Base-by-base conservation (phyloP, 2,888 invertebrate genomes). In the Synanthedon vespiformis region DNA sequence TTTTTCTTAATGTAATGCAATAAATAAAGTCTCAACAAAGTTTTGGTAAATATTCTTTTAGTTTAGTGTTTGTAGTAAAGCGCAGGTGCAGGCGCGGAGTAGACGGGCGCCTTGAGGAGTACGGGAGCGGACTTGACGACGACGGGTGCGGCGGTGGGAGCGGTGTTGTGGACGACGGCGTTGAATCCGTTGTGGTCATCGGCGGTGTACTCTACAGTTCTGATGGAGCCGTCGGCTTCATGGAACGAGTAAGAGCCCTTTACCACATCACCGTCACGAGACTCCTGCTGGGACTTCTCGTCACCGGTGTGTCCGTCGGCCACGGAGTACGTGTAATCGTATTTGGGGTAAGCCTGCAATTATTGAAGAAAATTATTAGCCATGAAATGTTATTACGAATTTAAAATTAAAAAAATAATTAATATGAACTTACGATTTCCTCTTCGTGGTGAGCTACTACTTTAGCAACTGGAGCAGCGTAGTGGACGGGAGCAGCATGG, bases 251-350 rank as follows among this genome's bases (percentile, higher is more conserved):
- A 86, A 8, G 80, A 77, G 57, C 88, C 88, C 66, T 87, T 83
- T 51, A 88, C 88, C 3, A 75, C 77, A 62, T 88, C 88, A 52
- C 88, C 88, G 55, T 88, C 88, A 55, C 82, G 77, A 58, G 65
- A 59, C 61, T 89, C 89, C 58, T 85, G 83, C 67, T 85, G 87
- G 57, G 77, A 74, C 71, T 88, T 88, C 69, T 80, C 76, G 75
- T 89, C 89, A 50, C 88, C 88, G 63, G 88, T 83, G 71, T 87
- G 83, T 40, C 78, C 78, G 64, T 89, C 89, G 60, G 83, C 76
- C 4, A 89, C 86, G 49, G 86, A 83, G 71, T 89, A 89, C 55
- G 72, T 77, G 76, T 78, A 88, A 62, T 82, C 78, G 68, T 80
- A 80, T 62, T 77, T 72, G 53, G 80, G 79, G 69, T 74, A 61